Conservation (phyloP, 2,113 vertebrate species). For the Cyanoliseus patagonus region DNA sequence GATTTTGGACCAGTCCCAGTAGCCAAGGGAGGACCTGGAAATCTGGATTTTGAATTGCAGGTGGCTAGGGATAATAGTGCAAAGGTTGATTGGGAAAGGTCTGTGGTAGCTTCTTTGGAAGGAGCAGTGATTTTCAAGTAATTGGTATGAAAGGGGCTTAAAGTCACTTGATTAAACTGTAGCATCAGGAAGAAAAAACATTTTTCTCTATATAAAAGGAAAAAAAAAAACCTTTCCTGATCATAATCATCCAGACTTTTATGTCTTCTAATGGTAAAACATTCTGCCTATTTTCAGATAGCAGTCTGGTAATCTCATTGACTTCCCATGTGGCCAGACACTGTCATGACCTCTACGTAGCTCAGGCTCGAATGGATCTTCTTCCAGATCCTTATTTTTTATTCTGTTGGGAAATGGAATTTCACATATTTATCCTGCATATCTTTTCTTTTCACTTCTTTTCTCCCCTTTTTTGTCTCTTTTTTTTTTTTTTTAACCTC, state of each 20-base stretch:
- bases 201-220: background rate
- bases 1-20: background rate
- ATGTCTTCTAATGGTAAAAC: background rate
- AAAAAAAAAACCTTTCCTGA: background rate
- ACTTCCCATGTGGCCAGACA: constrained; percentile 19
- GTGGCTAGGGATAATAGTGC: background rate
- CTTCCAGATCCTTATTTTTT: background rate
- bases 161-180: background rate
- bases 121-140: background rate
- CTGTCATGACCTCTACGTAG: background rate
- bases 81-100: background rate
- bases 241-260: background rate
- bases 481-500: constrained; percentile 59
- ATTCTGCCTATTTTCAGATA: constrained; percentile 51
- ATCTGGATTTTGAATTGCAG: background rate
- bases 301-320: background rate
- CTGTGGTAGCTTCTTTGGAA: background rate
- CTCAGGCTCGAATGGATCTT: background rate
- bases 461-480: background rate
- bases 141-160: background rate
- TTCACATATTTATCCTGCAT: background rate
- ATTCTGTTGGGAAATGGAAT: constrained; percentile 51
- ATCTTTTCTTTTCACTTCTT: constrained; percentile 4
- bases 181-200: background rate
- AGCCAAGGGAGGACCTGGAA: background rate